Base-by-base conservation (phyloP, 2,888 invertebrate species). In the Drosophila siamana region DNA sequence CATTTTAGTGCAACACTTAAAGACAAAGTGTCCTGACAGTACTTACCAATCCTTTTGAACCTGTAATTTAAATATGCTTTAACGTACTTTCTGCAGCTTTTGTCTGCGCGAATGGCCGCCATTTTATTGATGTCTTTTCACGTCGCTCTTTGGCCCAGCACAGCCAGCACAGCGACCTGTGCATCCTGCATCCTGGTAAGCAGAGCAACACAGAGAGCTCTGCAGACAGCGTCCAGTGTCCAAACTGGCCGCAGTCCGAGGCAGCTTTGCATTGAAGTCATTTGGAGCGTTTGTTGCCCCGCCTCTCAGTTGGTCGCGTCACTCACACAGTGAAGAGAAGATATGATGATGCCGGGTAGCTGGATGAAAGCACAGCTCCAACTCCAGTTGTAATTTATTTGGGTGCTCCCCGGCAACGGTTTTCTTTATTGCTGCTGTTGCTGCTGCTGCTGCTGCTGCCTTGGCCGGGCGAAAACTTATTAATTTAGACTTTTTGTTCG, bases 401-500 rank as follows among this genome's bases (percentile, higher is more conserved):
- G 62, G 69, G 66, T 48, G 66, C 61, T 46, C 48, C 52, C 66
- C 33, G 41, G 67, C 71, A 47, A 81, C 77, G 74, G 52, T 70
- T 77, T 86, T 81, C 85, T 86, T 86, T 86, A 84, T 86, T 66
- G 56, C 50, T 63, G 59, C 57, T 48, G 54, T n/a, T 64, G 59
- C n/a, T n/a, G n/a, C n/a, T n/a, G n/a, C n/a, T n/a, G n/a, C n/a
- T n/a, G n/a, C n/a, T n/a, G n/a, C n/a, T n/a, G n/a, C 62, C 71
- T 62, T 62, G 67, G 68, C 74, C 54, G 51, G 50, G 80, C 64
- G 85, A 75, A 86, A 87, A 87, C 85, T 85, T 85, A 85, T 85
- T 85, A 85, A 85, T 85, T 85, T 85, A 87, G 86, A 86, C 88
- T 85, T 87, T 86, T 85, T 87, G 87, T 84, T 84, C 78, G 74